A percentile compares a stretch with the other conserved stretches of the same genome.
These are phyloP conservation scores for Myotis findleyi DNA, from an alignment of 2,797 vertebrate genomes.

Conservation along the genomic window DNA sequence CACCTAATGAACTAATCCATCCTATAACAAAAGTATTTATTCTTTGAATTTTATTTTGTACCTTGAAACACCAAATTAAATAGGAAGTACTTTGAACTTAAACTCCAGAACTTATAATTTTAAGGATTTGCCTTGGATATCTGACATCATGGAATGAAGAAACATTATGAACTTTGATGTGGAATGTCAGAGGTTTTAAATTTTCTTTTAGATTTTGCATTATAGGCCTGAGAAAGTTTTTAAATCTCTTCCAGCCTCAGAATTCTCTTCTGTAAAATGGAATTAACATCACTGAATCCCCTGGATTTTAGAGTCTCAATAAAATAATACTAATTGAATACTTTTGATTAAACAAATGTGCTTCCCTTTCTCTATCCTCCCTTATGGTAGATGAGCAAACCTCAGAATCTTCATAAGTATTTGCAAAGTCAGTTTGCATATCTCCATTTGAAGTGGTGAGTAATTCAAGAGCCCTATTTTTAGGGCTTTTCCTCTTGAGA, in stretches of 20 bases:
- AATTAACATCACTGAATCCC: not conserved
- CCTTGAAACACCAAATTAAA: not conserved
- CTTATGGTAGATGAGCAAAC: not conserved
- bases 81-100: not conserved
- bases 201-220: not conserved
- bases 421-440: conserved; percentile 16
- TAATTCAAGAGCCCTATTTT: conserved; percentile 43
- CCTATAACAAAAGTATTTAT: not conserved
- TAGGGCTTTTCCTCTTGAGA: conserved; percentile 23
- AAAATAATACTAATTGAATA: not conserved
- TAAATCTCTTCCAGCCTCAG: not conserved
- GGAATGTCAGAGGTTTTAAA: not conserved
- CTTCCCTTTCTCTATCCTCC: not conserved
- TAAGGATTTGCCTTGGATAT: not conserved
- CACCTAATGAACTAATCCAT: not conserved
- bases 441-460: not conserved
- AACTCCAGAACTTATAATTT: not conserved
- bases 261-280: conserved; percentile 12
- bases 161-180: not conserved
- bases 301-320: not conserved
- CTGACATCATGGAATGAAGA: not conserved
- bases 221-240: not conserved
- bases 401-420: not conserved
- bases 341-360: not conserved
- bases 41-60: conserved; percentile 14